Percentiles rank a stretch among this genome's conserved stretches.
Conservation (phyloP, 2,113 vertebrate genomes). For the Monarcha castaneiventris region DNA sequence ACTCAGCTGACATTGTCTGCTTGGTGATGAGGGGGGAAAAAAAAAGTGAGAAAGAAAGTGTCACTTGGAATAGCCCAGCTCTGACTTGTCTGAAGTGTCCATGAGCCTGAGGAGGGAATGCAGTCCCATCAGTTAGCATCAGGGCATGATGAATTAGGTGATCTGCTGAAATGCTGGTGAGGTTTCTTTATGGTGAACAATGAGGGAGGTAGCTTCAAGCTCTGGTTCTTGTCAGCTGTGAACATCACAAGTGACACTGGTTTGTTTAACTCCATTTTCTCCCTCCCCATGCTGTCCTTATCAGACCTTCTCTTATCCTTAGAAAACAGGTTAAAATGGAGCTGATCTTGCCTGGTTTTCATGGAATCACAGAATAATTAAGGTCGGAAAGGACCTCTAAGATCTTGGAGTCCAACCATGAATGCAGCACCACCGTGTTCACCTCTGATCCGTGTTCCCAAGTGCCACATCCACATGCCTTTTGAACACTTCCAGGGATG, state of each 20-base stretch:
- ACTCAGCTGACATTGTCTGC: neutral
- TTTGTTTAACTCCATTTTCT: slow-evolving; percentile 44
- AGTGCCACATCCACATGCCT: neutral
- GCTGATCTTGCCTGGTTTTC: neutral
- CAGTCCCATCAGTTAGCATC: neutral
- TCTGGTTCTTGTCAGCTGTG: slow-evolving; percentile 68
- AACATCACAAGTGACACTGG: neutral
- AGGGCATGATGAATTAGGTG: neutral
- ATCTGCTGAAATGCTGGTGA: slow-evolving; percentile 13
- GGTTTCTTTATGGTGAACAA: neutral
- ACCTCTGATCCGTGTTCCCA: neutral
- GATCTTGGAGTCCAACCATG: neutral
- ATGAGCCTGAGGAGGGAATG: neutral
- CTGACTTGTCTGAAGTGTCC: neutral
- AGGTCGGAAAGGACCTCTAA: neutral
- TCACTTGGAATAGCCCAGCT: neutral
- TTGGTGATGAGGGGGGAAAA: neutral
- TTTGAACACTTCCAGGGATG: neutral
- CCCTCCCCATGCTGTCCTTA: slow-evolving; percentile 12
- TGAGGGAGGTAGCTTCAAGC: neutral
- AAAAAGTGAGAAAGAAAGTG: neutral
- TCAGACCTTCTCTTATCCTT: slow-evolving; percentile 54
- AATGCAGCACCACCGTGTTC: neutral
- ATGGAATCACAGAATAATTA: neutral
- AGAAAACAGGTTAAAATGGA: neutral